phyloP scores from a whole-genome alignment of 2,888 invertebrate genomes.

The Chironomus riparius region DNA sequence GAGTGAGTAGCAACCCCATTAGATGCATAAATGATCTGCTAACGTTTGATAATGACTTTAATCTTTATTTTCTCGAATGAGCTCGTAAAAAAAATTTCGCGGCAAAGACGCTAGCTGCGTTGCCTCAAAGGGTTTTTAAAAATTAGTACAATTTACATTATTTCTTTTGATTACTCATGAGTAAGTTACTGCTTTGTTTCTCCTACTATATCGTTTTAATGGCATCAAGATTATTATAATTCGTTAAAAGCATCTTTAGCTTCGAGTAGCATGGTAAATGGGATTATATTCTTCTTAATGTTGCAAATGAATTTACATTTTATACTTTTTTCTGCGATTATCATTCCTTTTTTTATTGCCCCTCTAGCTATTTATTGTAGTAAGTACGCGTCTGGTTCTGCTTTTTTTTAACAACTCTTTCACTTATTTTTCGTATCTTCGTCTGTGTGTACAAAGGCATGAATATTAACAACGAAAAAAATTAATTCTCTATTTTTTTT shows the following conservation, averaged over 20 bases:
- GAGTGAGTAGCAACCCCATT: too few species aligned
- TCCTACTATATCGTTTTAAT: slow-evolving; percentile 13
- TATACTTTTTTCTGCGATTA: not conserved
- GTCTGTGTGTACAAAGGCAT: too few species aligned
- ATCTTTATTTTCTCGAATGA: slow-evolving; percentile 9
- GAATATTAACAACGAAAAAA: too few species aligned
- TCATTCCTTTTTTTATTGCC: not conserved
- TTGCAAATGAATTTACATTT: not conserved
- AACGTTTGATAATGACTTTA: slow-evolving; percentile 17
- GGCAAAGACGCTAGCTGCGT: not conserved
- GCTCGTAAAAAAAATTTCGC: slow-evolving; percentile 7
- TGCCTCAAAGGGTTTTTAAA: not conserved
- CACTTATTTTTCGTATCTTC: too few species aligned
- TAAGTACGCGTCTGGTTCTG: not conserved
- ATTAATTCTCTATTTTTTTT: not conserved
- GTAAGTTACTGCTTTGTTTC: not conserved
- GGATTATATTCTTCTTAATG: not conserved
- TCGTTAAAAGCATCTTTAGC: slow-evolving; percentile 14
- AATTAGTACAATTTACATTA: not conserved
- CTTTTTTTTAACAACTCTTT: not conserved
- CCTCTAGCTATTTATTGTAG: not conserved
- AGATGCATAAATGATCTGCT: slow-evolving; percentile 7
- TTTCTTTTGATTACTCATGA: slow-evolving; percentile 23
- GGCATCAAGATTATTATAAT: slow-evolving; percentile 19
- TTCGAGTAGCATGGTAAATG: not conserved